Base-by-base conservation (phyloP, 2,113 vertebrate species). In the Psittacula cyanocephala region DNA sequence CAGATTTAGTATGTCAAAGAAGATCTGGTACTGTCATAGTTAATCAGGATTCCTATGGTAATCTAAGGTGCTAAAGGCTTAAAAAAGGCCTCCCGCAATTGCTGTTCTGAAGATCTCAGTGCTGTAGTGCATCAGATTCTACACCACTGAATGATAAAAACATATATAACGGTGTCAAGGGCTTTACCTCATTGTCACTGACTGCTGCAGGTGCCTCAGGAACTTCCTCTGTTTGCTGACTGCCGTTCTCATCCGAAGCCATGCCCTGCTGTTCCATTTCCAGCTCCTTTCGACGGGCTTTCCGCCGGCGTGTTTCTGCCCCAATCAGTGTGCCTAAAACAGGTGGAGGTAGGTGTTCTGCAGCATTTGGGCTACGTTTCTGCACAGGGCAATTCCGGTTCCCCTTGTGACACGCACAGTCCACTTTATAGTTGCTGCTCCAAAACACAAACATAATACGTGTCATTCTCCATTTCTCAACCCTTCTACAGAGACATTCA, bases 301-400 rank as follows among this genome's bases (percentile, higher is more conserved):
- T 99, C 78, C 99, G 98, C 23, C 98, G 98, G 59, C 99, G 98
- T 7, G 99, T 99, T 97, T 99, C 99, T 46, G 99, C 99, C 93
- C 99, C 99, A 24, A 98, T 96, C 62, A 98, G 96, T 11, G 98
- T 97, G 89, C 97, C 98, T 91, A 98, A 96, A 62, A 98, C 98
- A 95, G 98, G 97, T 72, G 98, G 97, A 70, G 98, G 97, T 62
- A 98, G 98, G 85, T 95, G 97, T 94, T 99, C 99, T 94, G 97
- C 95, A 86, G 99, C 98, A 97, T 97, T 98, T 90, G 98, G 98
- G 98, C 99, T 99, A 98, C 99, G 99, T 97, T 99, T 99, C 97
- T 99, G 99, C 96, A 99, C 99, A 24, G 99, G 99, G 97, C 99
- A 99, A 98, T 99, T 99, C 97, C 99, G 99, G 98, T 99, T 99